Conservation (phyloP, 2,113 vertebrate species). For the Dipodomys merriami region DNA sequence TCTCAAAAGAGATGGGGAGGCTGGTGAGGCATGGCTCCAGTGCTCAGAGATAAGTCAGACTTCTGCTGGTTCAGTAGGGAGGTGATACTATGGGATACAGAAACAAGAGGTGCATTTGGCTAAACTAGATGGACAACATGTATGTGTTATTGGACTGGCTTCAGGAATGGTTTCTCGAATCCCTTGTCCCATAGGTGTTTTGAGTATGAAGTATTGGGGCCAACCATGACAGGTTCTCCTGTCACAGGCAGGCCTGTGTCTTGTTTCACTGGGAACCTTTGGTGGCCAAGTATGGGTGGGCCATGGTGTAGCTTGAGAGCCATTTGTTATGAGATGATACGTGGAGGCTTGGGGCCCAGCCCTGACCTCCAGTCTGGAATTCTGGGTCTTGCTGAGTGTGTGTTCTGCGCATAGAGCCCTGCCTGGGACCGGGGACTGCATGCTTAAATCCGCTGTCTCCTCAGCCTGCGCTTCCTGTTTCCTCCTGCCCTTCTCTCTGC, state of each 20-base stretch:
- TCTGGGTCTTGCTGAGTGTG: not conserved
- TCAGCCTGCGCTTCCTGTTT: slow-evolving; percentile 53
- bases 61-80: not conserved
- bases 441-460: slow-evolving; percentile 60
- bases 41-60: not conserved
- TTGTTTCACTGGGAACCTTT: not conserved
- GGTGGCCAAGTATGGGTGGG: rapidly evolving
- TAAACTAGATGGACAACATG: rapidly evolving
- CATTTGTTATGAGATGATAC: not conserved
- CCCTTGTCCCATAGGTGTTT: not conserved
- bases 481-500: not conserved
- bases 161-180: not conserved
- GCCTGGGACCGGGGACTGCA: slow-evolving; percentile 33
- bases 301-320: not conserved
- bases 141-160: not conserved
- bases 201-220: not conserved
- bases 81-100: not conserved
- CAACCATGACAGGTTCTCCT: not conserved
- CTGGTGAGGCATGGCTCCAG: not conserved
- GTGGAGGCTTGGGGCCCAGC: no score
- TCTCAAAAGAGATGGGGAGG: not conserved
- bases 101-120: not conserved
- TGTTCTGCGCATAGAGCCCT: not conserved
- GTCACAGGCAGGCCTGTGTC: not conserved
- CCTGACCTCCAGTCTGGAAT: not conserved